These are phyloP conservation scores for Tragelaphus imberbis DNA, from an alignment of 2,113 vertebrate species.

Conservation along the genomic window DNA sequence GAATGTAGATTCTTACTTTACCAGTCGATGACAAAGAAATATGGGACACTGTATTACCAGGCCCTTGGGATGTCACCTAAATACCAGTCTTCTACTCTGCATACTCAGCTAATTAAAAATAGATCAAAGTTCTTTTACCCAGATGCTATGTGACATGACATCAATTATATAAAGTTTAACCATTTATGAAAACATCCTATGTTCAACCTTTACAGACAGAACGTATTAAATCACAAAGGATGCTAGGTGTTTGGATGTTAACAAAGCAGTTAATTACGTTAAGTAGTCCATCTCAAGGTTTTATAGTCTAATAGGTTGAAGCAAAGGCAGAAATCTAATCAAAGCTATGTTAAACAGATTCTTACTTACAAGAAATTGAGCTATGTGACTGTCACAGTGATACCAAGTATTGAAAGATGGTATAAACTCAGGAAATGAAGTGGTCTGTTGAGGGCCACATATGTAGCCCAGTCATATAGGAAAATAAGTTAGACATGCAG, in stretches of 20 bases:
- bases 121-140: slow-evolving; percentile 17
- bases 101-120: not conserved
- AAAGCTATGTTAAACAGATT: not conserved
- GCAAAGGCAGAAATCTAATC: not conserved
- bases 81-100: not conserved
- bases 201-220: not conserved
- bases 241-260: not conserved
- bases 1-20: not conserved
- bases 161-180: not conserved
- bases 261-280: not conserved
- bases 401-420: not conserved
- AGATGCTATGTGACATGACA: not conserved
- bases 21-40: not conserved
- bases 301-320: not conserved
- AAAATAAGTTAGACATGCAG: not conserved
- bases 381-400: not conserved
- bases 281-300: not conserved
- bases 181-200: slow-evolving; percentile 2
- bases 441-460: not conserved
- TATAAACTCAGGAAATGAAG: not conserved
- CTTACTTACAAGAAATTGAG: not conserved
- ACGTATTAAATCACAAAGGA: slow-evolving; percentile 4
- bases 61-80: not conserved
- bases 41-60: not conserved
- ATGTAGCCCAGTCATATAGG: not conserved